Conservation (phyloP, 2,888 invertebrate genomes). For the Lasius platythorax region DNA sequence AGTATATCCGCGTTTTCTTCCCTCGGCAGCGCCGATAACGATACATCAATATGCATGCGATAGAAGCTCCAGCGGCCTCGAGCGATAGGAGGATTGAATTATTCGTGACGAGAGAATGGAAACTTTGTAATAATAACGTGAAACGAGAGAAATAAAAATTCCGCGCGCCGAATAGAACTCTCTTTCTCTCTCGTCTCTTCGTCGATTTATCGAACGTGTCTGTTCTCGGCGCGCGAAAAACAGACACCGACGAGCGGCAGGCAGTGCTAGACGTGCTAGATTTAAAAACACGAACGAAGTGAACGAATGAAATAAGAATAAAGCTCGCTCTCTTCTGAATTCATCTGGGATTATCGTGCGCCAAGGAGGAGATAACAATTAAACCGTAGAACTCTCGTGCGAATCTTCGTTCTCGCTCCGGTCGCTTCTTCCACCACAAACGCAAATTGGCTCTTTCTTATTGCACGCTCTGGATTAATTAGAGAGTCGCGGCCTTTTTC, state of each 20-base stretch:
- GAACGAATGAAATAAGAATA: conserved; percentile 4
- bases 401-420: conserved; percentile 9
- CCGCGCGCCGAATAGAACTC: neutral
- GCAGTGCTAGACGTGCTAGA: neutral
- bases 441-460: conserved; percentile 64
- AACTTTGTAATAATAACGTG: conserved; percentile 55
- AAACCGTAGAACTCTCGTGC: conserved; percentile 53
- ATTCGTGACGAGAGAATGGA: conserved; percentile 51
- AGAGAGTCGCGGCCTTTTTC: conserved; percentile 55
- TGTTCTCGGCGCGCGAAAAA: conserved; percentile 23
- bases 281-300: conserved; percentile 22
- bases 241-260: neutral
- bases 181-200: neutral
- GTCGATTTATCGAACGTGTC: conserved; percentile 29
- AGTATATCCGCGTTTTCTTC: conserved; percentile 32
- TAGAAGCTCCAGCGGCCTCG: conserved; percentile 33
- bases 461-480: conserved; percentile 57
- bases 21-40: conserved; percentile 38
- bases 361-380: conserved; percentile 59
- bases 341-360: conserved; percentile 35
- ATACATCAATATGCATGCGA: conserved; percentile 57
- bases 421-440: conserved; percentile 8
- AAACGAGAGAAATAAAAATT: conserved; percentile 44
- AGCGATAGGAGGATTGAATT: conserved; percentile 57
- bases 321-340: conserved; percentile 11